These are phyloP conservation scores for Microtus montanus DNA, from an alignment of 2,113 vertebrate species.

Conservation along the genomic window DNA sequence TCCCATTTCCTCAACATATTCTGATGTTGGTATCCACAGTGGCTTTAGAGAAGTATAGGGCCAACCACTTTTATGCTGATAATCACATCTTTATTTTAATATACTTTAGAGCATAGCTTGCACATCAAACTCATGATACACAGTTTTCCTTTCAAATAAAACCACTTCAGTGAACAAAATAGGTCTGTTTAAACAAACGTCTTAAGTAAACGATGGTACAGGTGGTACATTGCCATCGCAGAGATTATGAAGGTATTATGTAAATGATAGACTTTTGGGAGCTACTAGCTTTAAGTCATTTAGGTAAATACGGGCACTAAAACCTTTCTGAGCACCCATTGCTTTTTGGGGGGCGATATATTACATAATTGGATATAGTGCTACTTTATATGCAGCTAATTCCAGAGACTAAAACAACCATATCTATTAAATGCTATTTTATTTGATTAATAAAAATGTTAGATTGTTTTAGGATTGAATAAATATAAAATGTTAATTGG, in stretches of 20 bases:
- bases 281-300: slow-evolving; percentile 59
- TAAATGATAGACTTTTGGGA: slow-evolving; percentile 42
- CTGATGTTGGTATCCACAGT: not conserved
- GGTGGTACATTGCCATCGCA: not conserved
- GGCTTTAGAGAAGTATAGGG: not conserved
- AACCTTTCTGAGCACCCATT: slow-evolving; percentile 50
- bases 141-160: slow-evolving; percentile 50
- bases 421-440: slow-evolving; percentile 81
- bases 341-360: slow-evolving; percentile 69
- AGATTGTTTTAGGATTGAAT: slow-evolving; percentile 80
- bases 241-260: slow-evolving; percentile 40
- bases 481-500: slow-evolving; percentile 83
- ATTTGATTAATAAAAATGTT: slow-evolving; percentile 83
- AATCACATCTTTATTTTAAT: slow-evolving; percentile 50
- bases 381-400: slow-evolving; percentile 78
- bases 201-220: not conserved
- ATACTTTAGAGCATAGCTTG: slow-evolving; percentile 18
- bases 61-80: slow-evolving; percentile 13
- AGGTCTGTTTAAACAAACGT: slow-evolving; percentile 47
- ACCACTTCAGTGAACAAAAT: slow-evolving; percentile 46
- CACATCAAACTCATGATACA: not conserved
- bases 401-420: slow-evolving; percentile 74
- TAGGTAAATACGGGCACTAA: slow-evolving; percentile 56
- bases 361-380: slow-evolving; percentile 70
- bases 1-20: not conserved